phyloP scores from a whole-genome alignment of 2,888 invertebrate species.

The Nipponacmea schrenckii region DNA sequence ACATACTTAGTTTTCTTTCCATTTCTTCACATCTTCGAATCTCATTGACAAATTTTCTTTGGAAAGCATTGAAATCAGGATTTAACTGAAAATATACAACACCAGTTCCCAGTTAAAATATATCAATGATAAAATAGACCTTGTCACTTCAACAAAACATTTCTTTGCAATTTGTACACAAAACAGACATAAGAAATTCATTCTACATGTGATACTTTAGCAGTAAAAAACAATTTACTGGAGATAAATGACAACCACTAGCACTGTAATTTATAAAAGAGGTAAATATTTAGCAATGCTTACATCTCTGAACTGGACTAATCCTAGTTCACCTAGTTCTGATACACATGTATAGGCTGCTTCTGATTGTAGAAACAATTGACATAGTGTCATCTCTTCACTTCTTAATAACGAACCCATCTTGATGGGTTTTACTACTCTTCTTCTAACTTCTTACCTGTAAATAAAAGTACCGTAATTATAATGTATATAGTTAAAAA shows the following conservation, averaged over 20 bases:
- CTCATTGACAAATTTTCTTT: constrained; percentile 98
- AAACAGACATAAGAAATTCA: too few relatives aligned
- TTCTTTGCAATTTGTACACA: too few relatives aligned
- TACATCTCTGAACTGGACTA: constrained; percentile 94
- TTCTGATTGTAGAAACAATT: constrained; percentile 94
- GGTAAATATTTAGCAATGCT: constrained; percentile 68
- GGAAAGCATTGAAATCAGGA: constrained; percentile 97
- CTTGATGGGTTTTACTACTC: constrained; percentile 8
- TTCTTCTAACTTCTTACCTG: too few relatives aligned
- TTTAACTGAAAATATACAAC: constrained; percentile 79
- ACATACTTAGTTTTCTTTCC: constrained; percentile 89
- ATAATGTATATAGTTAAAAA: too few relatives aligned
- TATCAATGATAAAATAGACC: too few relatives aligned
- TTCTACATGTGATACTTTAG: too few relatives aligned
- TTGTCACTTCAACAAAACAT: too few relatives aligned
- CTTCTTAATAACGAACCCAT: constrained; percentile 84
- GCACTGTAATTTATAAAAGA: too few relatives aligned
- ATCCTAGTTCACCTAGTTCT: constrained; percentile 90
- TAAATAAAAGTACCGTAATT: too few relatives aligned
- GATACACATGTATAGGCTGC: constrained; percentile 92
- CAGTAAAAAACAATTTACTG: too few relatives aligned
- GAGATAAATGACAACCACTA: too few relatives aligned
- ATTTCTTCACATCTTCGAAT: constrained; percentile 98
- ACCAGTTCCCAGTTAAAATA: neutral
- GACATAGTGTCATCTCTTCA: constrained; percentile 98